Evolutionary conservation across 2,113 vertebrate species (phyloP), one percentile per base, ranked within the genome.

Genomic region (Pycnonotus jocosus): DNA sequence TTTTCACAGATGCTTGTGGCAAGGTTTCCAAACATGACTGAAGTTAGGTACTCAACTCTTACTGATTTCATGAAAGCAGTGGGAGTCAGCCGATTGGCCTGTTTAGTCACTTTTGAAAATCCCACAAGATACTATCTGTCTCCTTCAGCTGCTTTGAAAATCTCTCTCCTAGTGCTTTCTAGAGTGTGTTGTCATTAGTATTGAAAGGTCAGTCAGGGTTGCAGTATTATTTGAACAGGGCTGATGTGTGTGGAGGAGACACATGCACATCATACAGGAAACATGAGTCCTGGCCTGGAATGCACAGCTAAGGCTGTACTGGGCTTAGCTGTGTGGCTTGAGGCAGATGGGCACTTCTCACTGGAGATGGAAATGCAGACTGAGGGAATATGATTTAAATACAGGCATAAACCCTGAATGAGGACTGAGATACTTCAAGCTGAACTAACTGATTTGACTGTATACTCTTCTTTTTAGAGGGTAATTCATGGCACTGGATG

Each of bases 141-240:
- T 61, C 35, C 88, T 94, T 80, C 58, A 86, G 51, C 88, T 90
- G 62, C 62, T 84, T 78, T 71, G 72, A 92, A 91, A 94, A 88
- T 27, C 31, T 86, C 51, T 86, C 54, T 88, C 44, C 48, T 58
- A 86, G 72, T 71, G 86, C 86, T 94, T 93, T 88, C 72, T 90
- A 83, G 76, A 93, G 60, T 86, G 61, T 82, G 80, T 78, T 96
- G 80, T 97, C 92, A 92, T 73, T 86, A 83, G 61, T 88, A 61
- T 56, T 93, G 93, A 95, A 96, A 97, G 90, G 93, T 96, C 94
- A 95, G 79, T 81, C 65, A 31, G 69, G 93, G 92, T 92, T 93
- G 48, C 86, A 81, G 82, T 88, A 51, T 90, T 93, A 78, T 92
- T 93, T 93, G 88, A 58, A 76, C 82, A 93, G 88, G 48, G 50